Evolutionary conservation across 2,113 vertebrate genomes (phyloP).

Genomic region (Tychaedon coryphoeus): DNA sequence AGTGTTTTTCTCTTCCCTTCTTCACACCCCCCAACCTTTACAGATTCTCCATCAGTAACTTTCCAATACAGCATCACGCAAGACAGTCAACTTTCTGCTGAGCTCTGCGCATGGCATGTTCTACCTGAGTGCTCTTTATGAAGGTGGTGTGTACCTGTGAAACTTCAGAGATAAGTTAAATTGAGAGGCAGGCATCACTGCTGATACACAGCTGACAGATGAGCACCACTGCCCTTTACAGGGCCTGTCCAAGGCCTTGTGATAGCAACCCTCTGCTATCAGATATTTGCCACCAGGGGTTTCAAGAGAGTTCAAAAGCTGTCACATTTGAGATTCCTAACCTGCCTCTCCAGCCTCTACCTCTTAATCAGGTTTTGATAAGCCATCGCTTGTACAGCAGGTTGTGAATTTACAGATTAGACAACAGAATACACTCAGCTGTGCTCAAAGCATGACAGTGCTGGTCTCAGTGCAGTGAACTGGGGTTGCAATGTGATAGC

Average conservation of each 20-base stretch:
- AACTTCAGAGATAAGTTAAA: background rate
- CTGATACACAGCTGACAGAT: background rate
- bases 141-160: background rate
- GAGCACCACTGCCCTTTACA: background rate
- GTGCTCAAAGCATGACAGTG: background rate
- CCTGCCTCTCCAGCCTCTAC: background rate
- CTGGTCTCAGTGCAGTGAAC: background rate
- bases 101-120: background rate
- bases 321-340: background rate
- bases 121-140: background rate
- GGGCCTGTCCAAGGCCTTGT: background rate
- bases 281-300: background rate
- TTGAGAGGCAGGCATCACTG: background rate
- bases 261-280: background rate
- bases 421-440: background rate
- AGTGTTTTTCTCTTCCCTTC: background rate
- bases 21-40: background rate
- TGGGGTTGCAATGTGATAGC: background rate
- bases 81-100: background rate
- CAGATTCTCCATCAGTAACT: background rate
- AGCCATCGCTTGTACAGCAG: background rate
- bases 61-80: background rate
- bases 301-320: background rate
- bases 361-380: conserved; percentile 25
- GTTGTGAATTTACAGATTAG: background rate